These are phyloP conservation scores for Actinia equina DNA, from an alignment of 64 coral and sea anemone species.

Conservation along the genomic window DNA sequence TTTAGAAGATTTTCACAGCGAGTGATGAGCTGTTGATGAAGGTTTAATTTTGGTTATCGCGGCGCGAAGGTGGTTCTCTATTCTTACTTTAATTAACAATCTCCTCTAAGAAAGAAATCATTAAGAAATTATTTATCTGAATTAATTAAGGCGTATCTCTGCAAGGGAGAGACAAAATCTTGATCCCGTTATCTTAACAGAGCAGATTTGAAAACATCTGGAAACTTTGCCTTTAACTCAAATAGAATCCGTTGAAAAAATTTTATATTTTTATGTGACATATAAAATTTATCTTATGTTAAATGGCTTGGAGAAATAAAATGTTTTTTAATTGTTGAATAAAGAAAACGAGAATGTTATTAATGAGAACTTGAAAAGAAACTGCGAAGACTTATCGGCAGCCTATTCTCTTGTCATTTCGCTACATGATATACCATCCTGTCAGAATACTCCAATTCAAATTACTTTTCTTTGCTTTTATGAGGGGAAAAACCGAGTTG, in stretches of 20 bases:
- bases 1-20: not conserved
- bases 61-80: not conserved
- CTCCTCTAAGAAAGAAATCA: not conserved
- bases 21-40: not conserved
- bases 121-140: not conserved
- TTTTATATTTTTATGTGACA: not conserved
- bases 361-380: not conserved
- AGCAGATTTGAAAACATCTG: not conserved
- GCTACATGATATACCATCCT: not conserved
- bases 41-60: not conserved
- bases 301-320: not conserved
- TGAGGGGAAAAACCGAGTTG: not conserved
- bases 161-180: not conserved
- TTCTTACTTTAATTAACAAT: conserved; percentile 3
- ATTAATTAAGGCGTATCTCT: not conserved
- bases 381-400: not conserved
- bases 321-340: not conserved
- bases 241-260: not conserved
- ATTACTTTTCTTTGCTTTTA: not conserved
- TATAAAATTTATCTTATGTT: not conserved
- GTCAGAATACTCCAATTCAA: not conserved
- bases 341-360: not conserved
- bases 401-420: not conserved
- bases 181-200: not conserved
- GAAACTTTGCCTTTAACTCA: not conserved